Evolutionary conservation across 2,888 invertebrate species (phyloP).

Genomic region (Fragum whitleyi): DNA sequence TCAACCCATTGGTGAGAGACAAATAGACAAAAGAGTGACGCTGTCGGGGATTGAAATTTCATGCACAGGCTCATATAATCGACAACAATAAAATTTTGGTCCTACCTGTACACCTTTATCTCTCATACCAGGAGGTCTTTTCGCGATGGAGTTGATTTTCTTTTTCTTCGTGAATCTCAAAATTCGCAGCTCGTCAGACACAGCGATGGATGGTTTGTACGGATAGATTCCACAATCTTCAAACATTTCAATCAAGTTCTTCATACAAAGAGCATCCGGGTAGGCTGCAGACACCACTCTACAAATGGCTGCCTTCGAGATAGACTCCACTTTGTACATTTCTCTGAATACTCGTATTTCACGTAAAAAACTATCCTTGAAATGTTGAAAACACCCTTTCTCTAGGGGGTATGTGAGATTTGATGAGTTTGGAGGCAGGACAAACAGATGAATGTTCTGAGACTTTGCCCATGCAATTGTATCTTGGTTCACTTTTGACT

Average conservation of each 20-base stretch:
- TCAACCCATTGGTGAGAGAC: no score
- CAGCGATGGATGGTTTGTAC: conserved; percentile 59
- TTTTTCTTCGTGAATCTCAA: conserved; percentile 49
- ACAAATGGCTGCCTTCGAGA: conserved; percentile 59
- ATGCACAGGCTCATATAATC: no score
- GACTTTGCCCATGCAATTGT: conserved; percentile 67
- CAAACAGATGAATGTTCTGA: conserved; percentile 67
- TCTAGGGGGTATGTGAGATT: conserved; percentile 60
- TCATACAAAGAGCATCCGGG: conserved; percentile 55
- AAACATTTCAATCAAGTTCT: conserved; percentile 62
- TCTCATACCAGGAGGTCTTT: conserved; percentile 60
- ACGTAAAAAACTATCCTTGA: conserved; percentile 56
- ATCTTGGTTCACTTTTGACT: conserved; percentile 62
- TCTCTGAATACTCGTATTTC: conserved; percentile 59
- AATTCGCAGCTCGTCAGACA: conserved; percentile 54
- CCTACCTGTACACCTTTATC: conserved; percentile 62
- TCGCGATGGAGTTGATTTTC: conserved; percentile 40
- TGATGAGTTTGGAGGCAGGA: conserved; percentile 58
- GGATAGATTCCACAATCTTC: conserved; percentile 59
- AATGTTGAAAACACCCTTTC: conserved; percentile 61
- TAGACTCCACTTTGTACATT: conserved; percentile 58
- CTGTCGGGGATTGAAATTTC: no score
- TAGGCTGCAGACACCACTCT: conserved; percentile 60
- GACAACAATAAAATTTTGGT: neutral
- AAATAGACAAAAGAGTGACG: no score